Percentiles rank a stretch among this genome's conserved stretches.
These are phyloP conservation scores for Tetragnatha montana DNA, from an alignment of 2,888 invertebrate genomes.

Conservation along the genomic window DNA sequence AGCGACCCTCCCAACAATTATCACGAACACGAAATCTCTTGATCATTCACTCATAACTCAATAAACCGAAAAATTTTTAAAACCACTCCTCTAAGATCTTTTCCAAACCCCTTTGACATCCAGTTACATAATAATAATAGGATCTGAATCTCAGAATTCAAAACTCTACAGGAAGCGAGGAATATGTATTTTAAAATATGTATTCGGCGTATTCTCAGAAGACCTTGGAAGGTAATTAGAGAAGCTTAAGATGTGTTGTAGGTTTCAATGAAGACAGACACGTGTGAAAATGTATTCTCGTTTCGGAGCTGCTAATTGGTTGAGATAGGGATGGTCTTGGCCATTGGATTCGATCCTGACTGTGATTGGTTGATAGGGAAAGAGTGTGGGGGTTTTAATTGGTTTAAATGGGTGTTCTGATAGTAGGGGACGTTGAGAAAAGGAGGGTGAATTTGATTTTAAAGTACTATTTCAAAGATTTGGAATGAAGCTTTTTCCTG, in stretches of 20 bases:
- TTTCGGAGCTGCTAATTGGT: not conserved
- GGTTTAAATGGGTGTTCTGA: too few relatives aligned
- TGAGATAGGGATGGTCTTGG: not conserved
- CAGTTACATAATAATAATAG: not conserved
- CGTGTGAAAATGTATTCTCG: not conserved
- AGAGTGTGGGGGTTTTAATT: too few relatives aligned
- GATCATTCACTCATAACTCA: not conserved
- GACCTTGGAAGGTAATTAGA: not conserved
- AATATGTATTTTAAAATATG: not conserved
- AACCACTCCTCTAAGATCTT: constrained; percentile 10
- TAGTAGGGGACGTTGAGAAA: too few relatives aligned
- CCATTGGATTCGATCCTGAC: too few relatives aligned
- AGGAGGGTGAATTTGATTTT: too few relatives aligned
- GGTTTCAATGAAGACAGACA: not conserved
- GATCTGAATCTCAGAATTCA: not conserved
- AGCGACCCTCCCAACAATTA: too few relatives aligned
- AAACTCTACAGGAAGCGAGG: not conserved
- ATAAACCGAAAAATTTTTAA: not conserved
- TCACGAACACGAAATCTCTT: too few relatives aligned
- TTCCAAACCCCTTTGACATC: not conserved
- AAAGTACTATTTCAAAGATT: too few relatives aligned
- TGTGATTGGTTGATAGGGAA: too few relatives aligned
- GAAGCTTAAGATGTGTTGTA: not conserved
- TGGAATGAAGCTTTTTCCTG: too few relatives aligned
- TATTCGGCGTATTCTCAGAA: not conserved